Base-by-base conservation (phyloP, 1,140 invertebrate species). In the Zophobas atratus region DNA sequence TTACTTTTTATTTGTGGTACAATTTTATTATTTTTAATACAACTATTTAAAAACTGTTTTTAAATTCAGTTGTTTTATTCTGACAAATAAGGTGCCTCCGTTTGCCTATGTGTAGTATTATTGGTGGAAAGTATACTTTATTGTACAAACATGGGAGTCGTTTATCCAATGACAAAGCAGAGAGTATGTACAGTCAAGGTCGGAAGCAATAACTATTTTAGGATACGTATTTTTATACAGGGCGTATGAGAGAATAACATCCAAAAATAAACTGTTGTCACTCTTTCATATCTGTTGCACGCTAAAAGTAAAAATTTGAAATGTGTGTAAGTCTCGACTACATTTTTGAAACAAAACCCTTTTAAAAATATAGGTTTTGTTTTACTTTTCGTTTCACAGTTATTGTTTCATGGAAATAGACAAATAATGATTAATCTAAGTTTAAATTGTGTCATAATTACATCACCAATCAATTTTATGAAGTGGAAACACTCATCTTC, bases 1-100 rank as follows among this genome's bases (percentile, higher is more conserved):
- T 43, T 43, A 67, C 38, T 67, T 43, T 67, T 67, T 67, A 67
- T 67, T 67, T 32, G 38, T 60, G 6, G 4, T 60, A 60, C 36
- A 60, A 1, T 38, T 60, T 60, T 60, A 60, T 2, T 38, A 38
- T 60, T 60, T 60, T 60, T 60, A 60, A 60, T 60, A 46, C 43
- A 60, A 6, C 35, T 60, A 60, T 60, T 6, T 60, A 60, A 60
- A 60, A 60, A 60, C 38, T 36, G 1, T 39, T 6, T 60, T 60
- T 8, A 39, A 60, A 38, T 60, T 60, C 34, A 60, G 36, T 53
- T 8, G 5, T 4, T 46, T 4, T 46, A 46, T 3, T 46, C 6
- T 46, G 6, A 46, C 43, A 8, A 46, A 46, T 46, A 46, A 46
- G 6, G 43, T 8, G 43, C 6, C 43, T 46, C 6, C 3, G 3